Evolutionary conservation across 2,888 invertebrate genomes (phyloP), one percentile per base, ranked within the genome.

Genomic region (Sphaerophoria rueppellii): DNA sequence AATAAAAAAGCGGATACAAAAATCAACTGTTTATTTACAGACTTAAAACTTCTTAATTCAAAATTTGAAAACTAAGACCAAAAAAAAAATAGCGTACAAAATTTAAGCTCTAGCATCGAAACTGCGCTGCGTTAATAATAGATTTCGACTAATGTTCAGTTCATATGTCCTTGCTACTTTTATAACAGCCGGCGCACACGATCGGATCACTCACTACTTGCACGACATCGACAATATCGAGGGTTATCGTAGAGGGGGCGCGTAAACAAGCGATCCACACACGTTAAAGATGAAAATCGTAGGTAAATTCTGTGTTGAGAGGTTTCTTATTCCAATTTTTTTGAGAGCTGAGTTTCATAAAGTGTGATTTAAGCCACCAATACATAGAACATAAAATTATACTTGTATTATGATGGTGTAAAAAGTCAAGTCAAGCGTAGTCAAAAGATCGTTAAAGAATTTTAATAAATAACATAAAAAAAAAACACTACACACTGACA

Each of bases 131-230:
- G 91, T 89, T 91, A 90, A 91, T 91, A 90, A 91, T 91, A 91
- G 91, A 90, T 91, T 91, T 90, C 92, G 90, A 91, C 92, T 91
- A 91, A 91, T 91, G 91, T 89, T 89, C 90, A 90, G 89, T 90
- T 89, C 90, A 90, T 90, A 92, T 91, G 91, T 91, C 91, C 91
- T 91, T 91, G 91, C 91, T 89, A 91, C 92, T 91, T 91, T 92
- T 91, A 91, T 91, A 91, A 90, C 90, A 90, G 87, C 88, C 89
- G 91, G 89, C 89, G 89, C 79, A 74, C 76, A 86, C 86, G 82
- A 86, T 82, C 82, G 70, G 74, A 70, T 76, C 78, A 88, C 87
- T 87, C 87, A 80, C 79, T 78, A 81, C 74, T 86, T 87, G 86
- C 78, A 46, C 82, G 71, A 83, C 40, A 40, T 69, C 82, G 71